Percentiles rank a stretch among this genome's conserved stretches.
Conservation (phyloP, 37 sponge, comb jelly and placozoan genomes). For the Crambe crambe region DNA sequence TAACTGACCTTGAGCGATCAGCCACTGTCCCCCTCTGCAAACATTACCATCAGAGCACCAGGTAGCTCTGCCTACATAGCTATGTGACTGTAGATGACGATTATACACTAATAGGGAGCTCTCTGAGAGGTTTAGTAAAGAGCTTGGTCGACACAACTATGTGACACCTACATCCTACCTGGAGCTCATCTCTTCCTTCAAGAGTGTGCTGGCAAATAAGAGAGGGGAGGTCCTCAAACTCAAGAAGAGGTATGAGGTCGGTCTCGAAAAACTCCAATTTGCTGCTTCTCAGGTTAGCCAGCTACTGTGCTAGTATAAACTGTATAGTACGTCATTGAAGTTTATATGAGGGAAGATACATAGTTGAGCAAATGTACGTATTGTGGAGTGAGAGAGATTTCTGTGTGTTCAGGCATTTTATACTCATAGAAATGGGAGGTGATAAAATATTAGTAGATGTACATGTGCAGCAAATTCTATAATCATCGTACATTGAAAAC, state of each 20-base stretch:
- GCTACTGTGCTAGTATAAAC: not conserved
- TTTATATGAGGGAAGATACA: too few relatives aligned
- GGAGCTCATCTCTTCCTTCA: constrained; percentile 98
- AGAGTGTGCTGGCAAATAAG: constrained; percentile 80
- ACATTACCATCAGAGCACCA: constrained; percentile 92
- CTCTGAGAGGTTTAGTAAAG: constrained; percentile 53
- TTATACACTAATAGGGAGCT: constrained; percentile 8
- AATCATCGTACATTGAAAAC: too few relatives aligned
- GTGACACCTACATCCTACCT: constrained; percentile 98
- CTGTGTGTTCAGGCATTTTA: not conserved
- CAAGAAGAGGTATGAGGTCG: constrained; percentile 95
- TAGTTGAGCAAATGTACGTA: too few relatives aligned
- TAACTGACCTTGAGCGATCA: constrained; percentile 75
- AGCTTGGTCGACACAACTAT: constrained; percentile 93
- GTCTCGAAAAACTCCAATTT: constrained; percentile 95
- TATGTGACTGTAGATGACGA: not conserved
- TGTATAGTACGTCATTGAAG: too few relatives aligned
- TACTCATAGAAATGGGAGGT: too few relatives aligned
- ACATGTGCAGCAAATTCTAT: too few relatives aligned
- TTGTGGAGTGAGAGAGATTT: too few relatives aligned
- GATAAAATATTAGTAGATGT: too few relatives aligned
- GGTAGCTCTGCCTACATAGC: constrained; percentile 21
- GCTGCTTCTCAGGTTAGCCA: constrained; percentile 91
- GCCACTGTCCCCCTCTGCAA: constrained; percentile 88
- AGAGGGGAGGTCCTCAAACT: constrained; percentile 80